phyloP scores from a whole-genome alignment of 1,140 invertebrate genomes.

The Tribolium madens region DNA sequence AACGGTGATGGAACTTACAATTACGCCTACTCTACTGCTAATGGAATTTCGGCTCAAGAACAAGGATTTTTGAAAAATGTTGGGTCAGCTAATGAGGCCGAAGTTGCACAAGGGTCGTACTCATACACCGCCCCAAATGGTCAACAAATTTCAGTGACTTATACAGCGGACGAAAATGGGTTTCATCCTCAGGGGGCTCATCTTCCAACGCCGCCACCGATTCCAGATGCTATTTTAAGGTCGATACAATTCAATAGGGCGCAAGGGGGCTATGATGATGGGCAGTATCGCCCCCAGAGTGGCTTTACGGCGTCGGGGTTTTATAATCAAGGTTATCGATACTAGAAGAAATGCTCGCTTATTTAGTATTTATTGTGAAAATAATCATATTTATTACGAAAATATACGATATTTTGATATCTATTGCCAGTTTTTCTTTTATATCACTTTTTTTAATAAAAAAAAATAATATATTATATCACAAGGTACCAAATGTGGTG shows the following conservation, averaged over 20 bases:
- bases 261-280: conserved; percentile 44
- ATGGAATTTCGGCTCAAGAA: conserved; percentile 70
- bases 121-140: conserved; percentile 60
- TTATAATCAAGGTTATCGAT: conserved; percentile 19
- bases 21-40: conserved; percentile 71
- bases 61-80: conserved; percentile 66
- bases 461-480: too few relatives aligned
- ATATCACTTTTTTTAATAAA: too few relatives aligned
- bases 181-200: conserved; percentile 71
- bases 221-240: conserved; percentile 68
- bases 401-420: too few relatives aligned
- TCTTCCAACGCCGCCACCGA: conserved; percentile 68
- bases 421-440: too few relatives aligned
- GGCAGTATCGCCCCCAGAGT: conserved; percentile 10
- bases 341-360: not conserved
- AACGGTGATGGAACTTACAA: conserved; percentile 64
- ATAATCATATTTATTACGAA: too few relatives aligned
- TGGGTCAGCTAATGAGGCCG: conserved; percentile 63
- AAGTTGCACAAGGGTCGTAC: conserved; percentile 56
- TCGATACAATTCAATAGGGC: conserved; percentile 65
- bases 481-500: too few relatives aligned
- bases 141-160: conserved; percentile 55
- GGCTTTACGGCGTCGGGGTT: not conserved
- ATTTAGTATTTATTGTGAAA: too few relatives aligned
- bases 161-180: conserved; percentile 75